These are phyloP conservation scores for Melanotaenia pygmaea DNA, from an alignment of 2,797 vertebrate species.

Conservation along the genomic window DNA sequence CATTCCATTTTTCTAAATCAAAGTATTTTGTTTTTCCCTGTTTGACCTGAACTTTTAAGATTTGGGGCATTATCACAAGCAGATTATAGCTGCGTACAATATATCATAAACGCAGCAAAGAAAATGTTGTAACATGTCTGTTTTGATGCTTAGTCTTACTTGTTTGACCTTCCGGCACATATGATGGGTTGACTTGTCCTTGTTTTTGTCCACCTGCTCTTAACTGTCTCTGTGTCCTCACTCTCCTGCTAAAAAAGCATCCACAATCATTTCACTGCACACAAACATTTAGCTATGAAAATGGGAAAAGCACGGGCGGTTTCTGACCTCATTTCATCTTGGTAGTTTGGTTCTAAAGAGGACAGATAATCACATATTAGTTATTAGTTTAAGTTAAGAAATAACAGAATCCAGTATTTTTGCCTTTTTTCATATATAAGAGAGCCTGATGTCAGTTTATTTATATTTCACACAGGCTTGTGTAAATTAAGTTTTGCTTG, in stretches of 20 bases:
- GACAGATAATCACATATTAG: constrained; percentile 10
- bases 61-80: not conserved
- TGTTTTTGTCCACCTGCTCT: constrained; percentile 24
- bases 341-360: constrained; percentile 70
- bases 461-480: no score
- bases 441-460: not conserved
- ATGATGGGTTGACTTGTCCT: constrained; percentile 64
- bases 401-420: not conserved
- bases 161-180: constrained; percentile 50
- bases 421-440: not conserved
- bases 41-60: not conserved
- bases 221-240: constrained; percentile 59
- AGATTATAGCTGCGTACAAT: not conserved
- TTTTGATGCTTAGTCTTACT: constrained; percentile 36
- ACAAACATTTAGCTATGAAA: not conserved
- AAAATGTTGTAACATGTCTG: not conserved
- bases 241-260: constrained; percentile 55
- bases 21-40: not conserved
- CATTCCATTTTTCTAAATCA: not conserved
- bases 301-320: not conserved
- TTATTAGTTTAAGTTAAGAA: not conserved
- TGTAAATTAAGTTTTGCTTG: no score
- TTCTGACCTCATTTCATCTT: constrained; percentile 75
- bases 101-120: not conserved
- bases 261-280: not conserved